A percentile compares a stretch with the other conserved stretches of the same genome.
These are phyloP conservation scores for Ruditapes philippinarum DNA, from an alignment of 1,140 invertebrate species.

Conservation along the genomic window DNA sequence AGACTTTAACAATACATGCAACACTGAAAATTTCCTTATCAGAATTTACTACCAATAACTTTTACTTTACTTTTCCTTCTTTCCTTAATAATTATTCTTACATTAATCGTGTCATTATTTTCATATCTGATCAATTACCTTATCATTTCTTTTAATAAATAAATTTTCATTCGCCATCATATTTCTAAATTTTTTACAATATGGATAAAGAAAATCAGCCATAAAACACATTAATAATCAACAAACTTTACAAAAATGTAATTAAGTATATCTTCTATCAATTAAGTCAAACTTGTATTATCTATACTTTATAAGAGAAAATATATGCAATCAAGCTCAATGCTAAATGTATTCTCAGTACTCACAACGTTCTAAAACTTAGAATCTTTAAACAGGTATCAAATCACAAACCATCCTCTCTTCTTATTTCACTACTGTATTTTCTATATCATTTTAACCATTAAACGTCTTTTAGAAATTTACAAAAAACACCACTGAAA, in stretches of 20 bases:
- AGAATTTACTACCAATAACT: constrained; percentile 39
- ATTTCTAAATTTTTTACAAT: constrained; percentile 35
- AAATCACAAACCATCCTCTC: constrained; percentile 39
- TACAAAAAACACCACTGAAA: too few species aligned
- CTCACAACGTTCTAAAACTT: constrained; percentile 56
- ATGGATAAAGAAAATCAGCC: constrained; percentile 63
- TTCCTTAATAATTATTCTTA: background rate
- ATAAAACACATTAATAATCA: constrained; percentile 22
- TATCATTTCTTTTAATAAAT: background rate
- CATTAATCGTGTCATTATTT: background rate
- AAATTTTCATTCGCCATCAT: background rate
- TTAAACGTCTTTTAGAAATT: constrained; percentile 44
- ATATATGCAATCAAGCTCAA: background rate
- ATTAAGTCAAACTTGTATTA: background rate
- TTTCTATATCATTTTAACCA: constrained; percentile 54
- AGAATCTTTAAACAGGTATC: background rate
- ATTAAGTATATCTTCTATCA: too few species aligned
- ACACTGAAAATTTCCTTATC: constrained; percentile 12
- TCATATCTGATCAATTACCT: background rate
- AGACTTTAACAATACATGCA: background rate
- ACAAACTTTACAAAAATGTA: too few species aligned
- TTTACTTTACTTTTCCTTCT: constrained; percentile 36
- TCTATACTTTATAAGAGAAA: background rate
- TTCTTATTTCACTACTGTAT: constrained; percentile 55
- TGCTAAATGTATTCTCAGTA: constrained; percentile 27